Percentiles rank a stretch among this genome's conserved stretches.
Conservation (phyloP, 1,140 invertebrate species). For the Zaprionus vittiger region DNA sequence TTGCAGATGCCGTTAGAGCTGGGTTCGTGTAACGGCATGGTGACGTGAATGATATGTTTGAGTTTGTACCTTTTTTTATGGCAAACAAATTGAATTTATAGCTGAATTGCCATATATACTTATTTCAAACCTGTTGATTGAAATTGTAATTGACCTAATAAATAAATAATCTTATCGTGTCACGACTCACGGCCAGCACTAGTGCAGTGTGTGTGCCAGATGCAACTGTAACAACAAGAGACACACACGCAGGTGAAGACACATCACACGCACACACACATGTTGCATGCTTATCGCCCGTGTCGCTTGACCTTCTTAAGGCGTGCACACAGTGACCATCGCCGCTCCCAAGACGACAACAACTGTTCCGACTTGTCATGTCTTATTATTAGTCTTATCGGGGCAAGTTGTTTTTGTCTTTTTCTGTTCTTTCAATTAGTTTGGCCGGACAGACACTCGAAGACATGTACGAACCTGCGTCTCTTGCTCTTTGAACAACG, state of each 20-base stretch:
- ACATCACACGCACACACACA: conserved; percentile 24
- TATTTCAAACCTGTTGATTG: background rate
- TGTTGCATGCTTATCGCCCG: conserved; percentile 49
- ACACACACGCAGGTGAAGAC: conserved; percentile 31
- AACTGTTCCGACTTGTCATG: conserved; percentile 31
- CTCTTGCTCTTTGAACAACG: conserved; percentile 95
- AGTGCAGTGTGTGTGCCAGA: conserved; percentile 25
- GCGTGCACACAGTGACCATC: conserved; percentile 40
- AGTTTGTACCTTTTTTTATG: background rate
- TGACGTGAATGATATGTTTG: background rate
- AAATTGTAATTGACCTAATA: background rate
- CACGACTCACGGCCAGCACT: background rate
- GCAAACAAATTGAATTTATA: background rate
- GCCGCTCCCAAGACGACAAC: conserved; percentile 59
- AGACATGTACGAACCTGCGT: conserved; percentile 89
- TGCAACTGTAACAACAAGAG: conserved; percentile 8
- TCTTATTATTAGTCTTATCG: conserved; percentile 56
- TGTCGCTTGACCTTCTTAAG: conserved; percentile 58
- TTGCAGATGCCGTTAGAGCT: background rate
- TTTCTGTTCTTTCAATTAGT: conserved; percentile 27
- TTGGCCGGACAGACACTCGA: conserved; percentile 10
- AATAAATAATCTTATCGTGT: background rate
- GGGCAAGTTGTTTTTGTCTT: conserved; percentile 26
- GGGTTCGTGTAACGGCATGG: background rate
- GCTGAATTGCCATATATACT: background rate